Percentiles rank a stretch among this genome's conserved stretches.
Evolutionary conservation across 2,797 vertebrate species (phyloP).

Genomic region (Lycodopsis pacificus): DNA sequence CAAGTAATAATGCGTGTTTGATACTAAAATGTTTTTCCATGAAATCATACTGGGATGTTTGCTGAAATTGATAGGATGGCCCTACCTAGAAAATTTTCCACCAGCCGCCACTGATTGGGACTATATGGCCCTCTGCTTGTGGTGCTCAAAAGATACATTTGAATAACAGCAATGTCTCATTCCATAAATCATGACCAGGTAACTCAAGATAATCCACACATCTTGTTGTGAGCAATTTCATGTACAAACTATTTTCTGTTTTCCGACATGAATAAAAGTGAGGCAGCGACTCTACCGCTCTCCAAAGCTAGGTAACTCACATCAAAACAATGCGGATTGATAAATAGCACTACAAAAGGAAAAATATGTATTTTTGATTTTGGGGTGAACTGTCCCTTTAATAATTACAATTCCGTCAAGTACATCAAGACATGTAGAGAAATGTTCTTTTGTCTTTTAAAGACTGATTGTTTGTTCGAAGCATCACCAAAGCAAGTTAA

Average conservation of each 20-base stretch:
- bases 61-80: too few relatives aligned
- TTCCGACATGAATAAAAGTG: not conserved
- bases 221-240: not conserved
- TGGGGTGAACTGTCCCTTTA: not conserved
- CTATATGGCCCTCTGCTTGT: not conserved
- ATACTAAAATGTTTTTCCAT: too few relatives aligned
- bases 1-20: too few relatives aligned
- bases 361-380: not conserved
- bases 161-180: too few relatives aligned
- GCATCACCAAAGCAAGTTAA: not conserved
- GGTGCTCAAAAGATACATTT: not conserved
- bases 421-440: constrained; percentile 4
- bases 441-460: constrained; percentile 1
- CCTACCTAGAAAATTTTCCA: too few relatives aligned
- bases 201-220: not conserved
- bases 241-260: not conserved
- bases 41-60: too few relatives aligned
- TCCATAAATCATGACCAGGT: not conserved
- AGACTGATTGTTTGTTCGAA: constrained; percentile 5
- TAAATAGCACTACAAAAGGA: not conserved
- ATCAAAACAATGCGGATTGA: not conserved
- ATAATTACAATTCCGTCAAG: constrained; percentile 26
- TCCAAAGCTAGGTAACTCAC: too few relatives aligned
- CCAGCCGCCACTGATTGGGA: too few relatives aligned
- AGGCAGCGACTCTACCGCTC: not conserved